Evolutionary conservation across 2,888 invertebrate genomes (phyloP).

Genomic region (Drosophila longiperda): DNA sequence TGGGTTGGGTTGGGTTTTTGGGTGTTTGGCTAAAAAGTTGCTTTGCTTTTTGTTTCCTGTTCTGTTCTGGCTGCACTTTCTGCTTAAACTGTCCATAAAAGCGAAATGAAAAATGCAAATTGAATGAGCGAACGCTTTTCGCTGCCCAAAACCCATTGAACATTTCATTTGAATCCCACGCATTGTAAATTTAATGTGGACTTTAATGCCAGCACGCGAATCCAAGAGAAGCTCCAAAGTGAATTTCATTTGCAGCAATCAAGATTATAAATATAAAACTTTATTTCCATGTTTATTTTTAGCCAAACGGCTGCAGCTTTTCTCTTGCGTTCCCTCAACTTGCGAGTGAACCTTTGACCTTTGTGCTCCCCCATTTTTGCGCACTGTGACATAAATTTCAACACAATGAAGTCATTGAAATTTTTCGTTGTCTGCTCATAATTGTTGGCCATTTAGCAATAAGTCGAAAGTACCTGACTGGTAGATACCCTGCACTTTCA

Average conservation of each 20-base stretch:
- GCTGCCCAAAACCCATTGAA: not conserved
- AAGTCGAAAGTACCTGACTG: not conserved
- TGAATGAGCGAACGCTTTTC: conserved; percentile 46
- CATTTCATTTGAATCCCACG: conserved; percentile 1
- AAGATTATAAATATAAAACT: conserved; percentile 68
- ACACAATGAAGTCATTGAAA: conserved; percentile 46
- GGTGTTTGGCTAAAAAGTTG: conserved; percentile 29
- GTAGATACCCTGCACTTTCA: not conserved
- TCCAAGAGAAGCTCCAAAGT: not conserved
- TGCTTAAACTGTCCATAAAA: conserved; percentile 62
- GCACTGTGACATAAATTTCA: conserved; percentile 53
- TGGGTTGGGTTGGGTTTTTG: not conserved
- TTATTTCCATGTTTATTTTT: conserved; percentile 68
- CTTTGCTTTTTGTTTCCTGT: conserved; percentile 20
- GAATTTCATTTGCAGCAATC: conserved; percentile 45
- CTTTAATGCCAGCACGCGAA: conserved; percentile 44
- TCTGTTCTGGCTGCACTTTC: conserved; percentile 47
- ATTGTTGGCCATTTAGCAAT: conserved; percentile 68
- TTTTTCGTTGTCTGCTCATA: conserved; percentile 65
- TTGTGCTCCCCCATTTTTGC: not conserved
- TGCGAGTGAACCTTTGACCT: conserved; percentile 17
- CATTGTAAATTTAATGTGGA: conserved; percentile 35
- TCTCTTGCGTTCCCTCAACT: conserved; percentile 34
- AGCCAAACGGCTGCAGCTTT: conserved; percentile 57
- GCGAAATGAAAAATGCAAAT: conserved; percentile 75